These are phyloP conservation scores for Nineta flava DNA, from an alignment of 2,888 invertebrate genomes.

Conservation along the genomic window DNA sequence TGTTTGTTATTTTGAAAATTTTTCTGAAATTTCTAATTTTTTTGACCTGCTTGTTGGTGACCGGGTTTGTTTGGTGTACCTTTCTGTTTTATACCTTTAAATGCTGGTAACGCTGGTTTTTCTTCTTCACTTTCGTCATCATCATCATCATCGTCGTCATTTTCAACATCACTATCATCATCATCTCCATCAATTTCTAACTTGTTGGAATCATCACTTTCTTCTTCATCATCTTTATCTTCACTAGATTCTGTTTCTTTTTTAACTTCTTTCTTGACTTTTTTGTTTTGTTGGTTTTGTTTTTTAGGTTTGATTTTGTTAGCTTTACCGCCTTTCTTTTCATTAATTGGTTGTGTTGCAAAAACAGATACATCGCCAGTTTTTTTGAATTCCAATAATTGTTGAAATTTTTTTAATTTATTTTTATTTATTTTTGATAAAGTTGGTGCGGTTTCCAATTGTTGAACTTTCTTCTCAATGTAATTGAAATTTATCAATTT, in stretches of 20 bases:
- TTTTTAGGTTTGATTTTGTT: background rate
- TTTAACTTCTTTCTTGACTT: conserved; percentile 3
- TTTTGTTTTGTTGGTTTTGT: conserved; percentile 5
- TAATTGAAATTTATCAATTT: background rate
- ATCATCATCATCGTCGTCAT: conserved; percentile 7
- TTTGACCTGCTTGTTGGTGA: background rate
- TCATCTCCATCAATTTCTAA: background rate
- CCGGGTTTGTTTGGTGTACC: background rate
- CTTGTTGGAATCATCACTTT: conserved; percentile 1
- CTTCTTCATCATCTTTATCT: conserved; percentile 12
- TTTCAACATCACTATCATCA: conserved; percentile 9
- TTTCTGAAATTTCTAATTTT: background rate
- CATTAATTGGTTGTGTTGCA: background rate
- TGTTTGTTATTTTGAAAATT: too few relatives aligned
- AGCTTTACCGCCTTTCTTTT: background rate
- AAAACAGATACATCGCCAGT: background rate
- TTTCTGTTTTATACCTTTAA: background rate
- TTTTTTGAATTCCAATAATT: background rate
- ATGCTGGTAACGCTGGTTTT: conserved; percentile 1
- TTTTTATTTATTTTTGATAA: background rate
- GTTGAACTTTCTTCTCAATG: background rate
- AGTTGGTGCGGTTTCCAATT: background rate
- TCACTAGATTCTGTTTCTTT: conserved; percentile 8
- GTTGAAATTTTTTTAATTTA: background rate
- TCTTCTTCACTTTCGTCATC: conserved; percentile 1